Evolutionary conservation across 2,113 vertebrate genomes (phyloP).

Genomic region (Oncorhynchus gorbuscha): DNA sequence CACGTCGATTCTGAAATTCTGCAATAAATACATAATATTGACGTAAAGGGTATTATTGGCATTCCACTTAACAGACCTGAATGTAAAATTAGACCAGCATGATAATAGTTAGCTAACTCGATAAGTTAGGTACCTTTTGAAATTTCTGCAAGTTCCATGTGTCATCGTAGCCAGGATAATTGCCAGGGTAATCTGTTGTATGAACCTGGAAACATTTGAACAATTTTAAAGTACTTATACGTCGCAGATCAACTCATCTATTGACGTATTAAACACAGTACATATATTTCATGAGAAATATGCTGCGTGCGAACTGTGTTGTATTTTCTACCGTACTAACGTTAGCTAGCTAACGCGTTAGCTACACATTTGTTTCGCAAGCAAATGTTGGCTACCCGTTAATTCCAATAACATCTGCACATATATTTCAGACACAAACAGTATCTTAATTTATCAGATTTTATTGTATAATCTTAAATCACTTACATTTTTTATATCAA

Average conservation of each 20-base stretch:
- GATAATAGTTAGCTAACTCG: too few species aligned
- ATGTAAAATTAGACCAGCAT: not conserved
- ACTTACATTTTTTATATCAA: conserved; percentile 86
- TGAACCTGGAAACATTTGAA: conserved; percentile 76
- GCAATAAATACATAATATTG: conserved; percentile 2
- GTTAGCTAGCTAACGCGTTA: not conserved
- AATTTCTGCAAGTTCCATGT: conserved; percentile 84
- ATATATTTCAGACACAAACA: not conserved
- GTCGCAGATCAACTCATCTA: too few species aligned
- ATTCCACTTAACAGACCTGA: not conserved
- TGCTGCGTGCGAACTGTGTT: too few species aligned
- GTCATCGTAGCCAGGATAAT: conserved; percentile 90
- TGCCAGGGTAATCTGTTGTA: conserved; percentile 90
- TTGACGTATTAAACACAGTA: not conserved
- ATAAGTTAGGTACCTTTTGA: conserved; percentile 70
- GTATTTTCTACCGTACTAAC: too few species aligned
- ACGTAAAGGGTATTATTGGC: too few species aligned
- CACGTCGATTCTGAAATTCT: conserved; percentile 89
- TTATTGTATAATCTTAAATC: not conserved
- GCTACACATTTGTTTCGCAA: not conserved
- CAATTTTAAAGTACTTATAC: too few species aligned
- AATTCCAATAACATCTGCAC: not conserved
- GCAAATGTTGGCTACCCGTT: too few species aligned
- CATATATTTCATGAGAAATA: not conserved
- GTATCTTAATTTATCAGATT: too few species aligned